Evolutionary conservation across 1,140 invertebrate genomes (phyloP), one percentile per base, ranked within the genome.

Genomic region (Contarinia nasturtii): DNA sequence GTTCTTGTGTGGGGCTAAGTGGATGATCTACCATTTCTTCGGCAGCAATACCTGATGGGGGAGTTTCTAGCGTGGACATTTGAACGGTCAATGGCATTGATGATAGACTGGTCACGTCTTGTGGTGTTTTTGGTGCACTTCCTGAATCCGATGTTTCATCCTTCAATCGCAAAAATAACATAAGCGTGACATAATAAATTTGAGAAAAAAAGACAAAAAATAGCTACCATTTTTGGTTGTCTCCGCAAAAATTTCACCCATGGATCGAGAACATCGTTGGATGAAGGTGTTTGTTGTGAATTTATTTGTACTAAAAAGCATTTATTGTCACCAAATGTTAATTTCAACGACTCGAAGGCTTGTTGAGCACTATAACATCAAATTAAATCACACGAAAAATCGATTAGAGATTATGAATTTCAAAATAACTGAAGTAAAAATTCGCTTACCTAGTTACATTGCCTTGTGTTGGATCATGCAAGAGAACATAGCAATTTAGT

Each of bases 221-320:
- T 10, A 10, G 10, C 27, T 54, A 67, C 67, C 50, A 60, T 59
- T 49, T 78, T 75, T 11, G 67, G 56, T 51, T 73, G 60, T 50
- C 75, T 73, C 34, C 72, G 72, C 40, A 88, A 67, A 67, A 79
- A 91, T 51, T 80, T 78, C 55, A 73, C 74, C 88, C 88, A 93
- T 10, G 82, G 80, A 71, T 93, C 86, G 14, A 78, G 76, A 47
- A 82, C 56, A 41, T 79, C 74, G 38, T 63, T 65, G 2, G 68
- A 60, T 44, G 67, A 68, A 54, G 75, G 50, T 0, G 46, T 33
- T n/a, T 63, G 56, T 15, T 53, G 72, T 7, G 89, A 92, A 65
- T 94, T 94, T 48, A 93, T 85, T 61, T 79, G 75, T 22, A 96
- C 67, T 53, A 94, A 67, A 63, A 92, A 90, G 65, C 88, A 93